A percentile compares a stretch with the other conserved stretches of the same genome.
phyloP scores from a whole-genome alignment of 2,797 vertebrate genomes.

The Bovichtus diacanthus region DNA sequence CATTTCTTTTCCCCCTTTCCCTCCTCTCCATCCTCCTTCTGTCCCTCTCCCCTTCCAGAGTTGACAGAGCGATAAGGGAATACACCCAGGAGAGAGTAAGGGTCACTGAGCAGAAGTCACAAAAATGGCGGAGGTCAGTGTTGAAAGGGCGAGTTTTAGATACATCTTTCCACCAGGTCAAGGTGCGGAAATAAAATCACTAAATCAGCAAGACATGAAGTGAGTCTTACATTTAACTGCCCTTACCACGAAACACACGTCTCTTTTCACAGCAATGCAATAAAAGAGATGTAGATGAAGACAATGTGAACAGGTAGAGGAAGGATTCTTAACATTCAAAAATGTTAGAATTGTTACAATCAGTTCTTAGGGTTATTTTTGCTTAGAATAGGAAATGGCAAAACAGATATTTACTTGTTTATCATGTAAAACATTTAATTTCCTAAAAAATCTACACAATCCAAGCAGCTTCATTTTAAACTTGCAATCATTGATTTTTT shows the following conservation, averaged over 20 bases:
- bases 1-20: background rate
- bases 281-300: background rate
- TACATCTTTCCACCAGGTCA: slow-evolving; percentile 26
- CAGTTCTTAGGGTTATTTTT: background rate
- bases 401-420: background rate
- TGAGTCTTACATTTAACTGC: slow-evolving; percentile 6
- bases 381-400: background rate
- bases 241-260: background rate
- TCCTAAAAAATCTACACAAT: background rate
- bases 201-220: slow-evolving; percentile 29
- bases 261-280: background rate
- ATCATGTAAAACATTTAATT: background rate
- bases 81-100: slow-evolving; percentile 30
- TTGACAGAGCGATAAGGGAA: slow-evolving; percentile 48
- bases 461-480: background rate
- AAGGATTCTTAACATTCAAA: background rate
- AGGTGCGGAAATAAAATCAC: slow-evolving; percentile 30
- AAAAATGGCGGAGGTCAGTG: slow-evolving; percentile 23
- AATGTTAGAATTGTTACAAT: background rate
- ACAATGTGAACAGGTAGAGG: background rate
- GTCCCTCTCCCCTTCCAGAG: slow-evolving; percentile 1
- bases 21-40: background rate
- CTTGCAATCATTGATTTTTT: background rate
- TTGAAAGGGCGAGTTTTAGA: slow-evolving; percentile 6
- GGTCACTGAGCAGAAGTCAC: slow-evolving; percentile 43